Evolutionary conservation across 2,888 invertebrate genomes (phyloP).

Genomic region (Phoenoteleia sp.): DNA sequence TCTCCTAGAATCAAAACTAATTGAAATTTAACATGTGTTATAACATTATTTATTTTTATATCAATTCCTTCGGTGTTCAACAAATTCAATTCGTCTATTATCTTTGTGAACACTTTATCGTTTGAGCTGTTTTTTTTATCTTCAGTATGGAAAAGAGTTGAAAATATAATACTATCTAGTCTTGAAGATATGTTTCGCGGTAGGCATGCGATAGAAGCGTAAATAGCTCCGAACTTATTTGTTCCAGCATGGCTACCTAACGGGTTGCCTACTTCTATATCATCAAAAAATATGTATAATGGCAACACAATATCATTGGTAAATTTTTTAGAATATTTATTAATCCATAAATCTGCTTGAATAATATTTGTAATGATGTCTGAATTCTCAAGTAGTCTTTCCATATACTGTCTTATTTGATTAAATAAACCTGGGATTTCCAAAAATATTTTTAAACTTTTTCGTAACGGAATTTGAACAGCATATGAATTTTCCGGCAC

Average conservation of each 20-base stretch:
- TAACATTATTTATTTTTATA: neutral
- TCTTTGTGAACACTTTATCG: neutral
- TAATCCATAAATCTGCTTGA: neutral
- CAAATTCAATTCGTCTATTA: conserved; percentile 10
- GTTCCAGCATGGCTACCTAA: conserved; percentile 1
- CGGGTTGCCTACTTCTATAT: neutral
- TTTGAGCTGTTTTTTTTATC: conserved; percentile 4
- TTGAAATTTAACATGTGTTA: conserved; percentile 21
- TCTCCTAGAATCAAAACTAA: conserved; percentile 1
- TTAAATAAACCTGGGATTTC: neutral
- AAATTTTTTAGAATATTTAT: neutral
- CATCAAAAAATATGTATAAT: too few species aligned
- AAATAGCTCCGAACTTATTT: too few species aligned
- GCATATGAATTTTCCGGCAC: too few species aligned
- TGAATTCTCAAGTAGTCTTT: neutral
- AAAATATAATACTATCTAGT: conserved; percentile 24
- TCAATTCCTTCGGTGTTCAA: neutral
- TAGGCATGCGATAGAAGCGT: neutral
- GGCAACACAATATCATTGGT: neutral
- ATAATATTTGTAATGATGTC: neutral
- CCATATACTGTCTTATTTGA: neutral
- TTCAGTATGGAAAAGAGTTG: conserved; percentile 3
- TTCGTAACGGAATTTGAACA: too few species aligned
- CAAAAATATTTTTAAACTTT: too few species aligned
- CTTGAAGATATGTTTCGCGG: neutral